These are phyloP conservation scores for Pangasius krempfi DNA, from an alignment of 2,797 vertebrate genomes.

Conservation along the genomic window DNA sequence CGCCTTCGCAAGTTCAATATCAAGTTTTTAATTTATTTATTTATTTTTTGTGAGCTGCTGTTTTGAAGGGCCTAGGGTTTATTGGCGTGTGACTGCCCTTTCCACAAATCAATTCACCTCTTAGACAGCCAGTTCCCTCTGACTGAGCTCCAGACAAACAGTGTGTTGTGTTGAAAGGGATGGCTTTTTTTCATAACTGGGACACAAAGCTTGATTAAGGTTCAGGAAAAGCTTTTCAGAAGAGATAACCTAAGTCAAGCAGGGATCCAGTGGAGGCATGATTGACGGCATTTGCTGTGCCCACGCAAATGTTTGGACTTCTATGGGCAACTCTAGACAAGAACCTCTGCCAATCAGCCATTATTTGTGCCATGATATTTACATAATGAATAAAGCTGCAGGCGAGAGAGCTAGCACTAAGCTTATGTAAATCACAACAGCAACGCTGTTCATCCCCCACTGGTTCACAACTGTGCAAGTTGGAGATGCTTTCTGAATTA, in stretches of 20 bases:
- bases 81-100: constrained; percentile 57
- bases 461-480: constrained; percentile 28
- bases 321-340: constrained; percentile 60
- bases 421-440: constrained; percentile 42
- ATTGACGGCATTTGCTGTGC: neutral
- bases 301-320: constrained; percentile 28
- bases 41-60: constrained; percentile 52
- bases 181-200: constrained; percentile 62
- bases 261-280: constrained; percentile 63
- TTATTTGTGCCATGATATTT: constrained; percentile 61
- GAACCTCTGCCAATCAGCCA: constrained; percentile 53
- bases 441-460: constrained; percentile 41
- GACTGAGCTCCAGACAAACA: constrained; percentile 57
- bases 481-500: constrained; percentile 7
- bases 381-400: constrained; percentile 39
- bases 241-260: constrained; percentile 69
- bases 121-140: constrained; percentile 51
- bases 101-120: constrained; percentile 52
- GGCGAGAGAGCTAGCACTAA: constrained; percentile 20
- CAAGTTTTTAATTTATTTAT: constrained; percentile 63
- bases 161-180: constrained; percentile 40
- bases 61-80: constrained; percentile 62
- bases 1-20: constrained; percentile 70
- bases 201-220: constrained; percentile 68
- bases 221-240: constrained; percentile 70